Evolutionary conservation across 1,140 invertebrate species (phyloP).

Genomic region (Drosophila nigrodunni): DNA sequence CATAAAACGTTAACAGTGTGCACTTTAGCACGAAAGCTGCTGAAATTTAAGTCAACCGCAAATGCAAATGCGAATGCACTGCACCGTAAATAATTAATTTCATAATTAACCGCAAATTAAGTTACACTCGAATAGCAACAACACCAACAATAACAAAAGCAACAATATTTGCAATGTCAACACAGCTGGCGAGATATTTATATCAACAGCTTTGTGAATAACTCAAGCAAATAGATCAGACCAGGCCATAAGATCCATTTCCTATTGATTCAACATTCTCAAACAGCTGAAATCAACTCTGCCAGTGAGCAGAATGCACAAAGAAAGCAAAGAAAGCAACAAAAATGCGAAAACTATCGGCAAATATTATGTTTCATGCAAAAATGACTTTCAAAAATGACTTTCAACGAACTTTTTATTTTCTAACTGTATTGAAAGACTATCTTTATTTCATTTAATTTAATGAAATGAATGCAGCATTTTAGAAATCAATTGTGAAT

Average conservation of each 20-base stretch:
- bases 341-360: conserved; percentile 5
- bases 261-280: background rate
- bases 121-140: conserved; percentile 53
- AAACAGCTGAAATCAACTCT: conserved; percentile 11
- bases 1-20: conserved; percentile 51
- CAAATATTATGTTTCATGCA: conserved; percentile 67
- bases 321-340: background rate
- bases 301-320: background rate
- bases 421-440: conserved; percentile 10
- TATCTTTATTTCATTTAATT: too few species aligned
- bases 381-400: too few species aligned
- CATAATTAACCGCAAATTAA: conserved; percentile 81
- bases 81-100: conserved; percentile 77
- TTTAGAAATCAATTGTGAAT: too few species aligned
- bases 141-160: conserved; percentile 33
- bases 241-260: conserved; percentile 6
- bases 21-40: conserved; percentile 32
- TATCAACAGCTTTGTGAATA: conserved; percentile 2
- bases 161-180: conserved; percentile 30
- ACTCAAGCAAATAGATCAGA: conserved; percentile 11
- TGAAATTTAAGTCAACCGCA: conserved; percentile 43
- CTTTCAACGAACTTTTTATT: too few species aligned
- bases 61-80: conserved; percentile 53
- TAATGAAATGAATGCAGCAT: too few species aligned
- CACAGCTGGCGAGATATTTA: conserved; percentile 8